Evolutionary conservation across 2,888 invertebrate genomes (phyloP).

Genomic region (Philopedon plagiatum): DNA sequence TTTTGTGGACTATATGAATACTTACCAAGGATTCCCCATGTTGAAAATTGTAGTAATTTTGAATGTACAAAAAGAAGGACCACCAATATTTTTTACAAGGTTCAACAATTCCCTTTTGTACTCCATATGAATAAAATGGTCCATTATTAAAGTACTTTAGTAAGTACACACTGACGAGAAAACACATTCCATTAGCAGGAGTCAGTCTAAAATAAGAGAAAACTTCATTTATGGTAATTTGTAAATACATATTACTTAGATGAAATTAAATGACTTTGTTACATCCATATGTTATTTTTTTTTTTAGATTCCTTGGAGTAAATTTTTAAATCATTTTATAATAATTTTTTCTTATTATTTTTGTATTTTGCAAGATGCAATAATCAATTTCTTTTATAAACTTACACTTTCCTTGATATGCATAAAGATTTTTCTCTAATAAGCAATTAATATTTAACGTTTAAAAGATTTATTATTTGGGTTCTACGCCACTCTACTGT

Average conservation of each 20-base stretch:
- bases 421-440: too few relatives aligned
- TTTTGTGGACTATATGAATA: neutral
- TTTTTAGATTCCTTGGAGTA: too few relatives aligned
- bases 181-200: slow-evolving; percentile 37
- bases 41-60: slow-evolving; percentile 63
- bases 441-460: too few relatives aligned
- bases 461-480: too few relatives aligned
- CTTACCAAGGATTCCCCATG: slow-evolving; percentile 38
- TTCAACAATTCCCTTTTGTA: slow-evolving; percentile 29
- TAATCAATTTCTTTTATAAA: too few relatives aligned
- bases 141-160: slow-evolving; percentile 35
- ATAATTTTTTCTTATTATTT: too few relatives aligned
- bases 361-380: too few relatives aligned
- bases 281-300: too few relatives aligned
- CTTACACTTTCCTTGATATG: too few relatives aligned
- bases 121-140: slow-evolving; percentile 36
- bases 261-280: too few relatives aligned
- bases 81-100: slow-evolving; percentile 65
- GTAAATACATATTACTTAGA: neutral
- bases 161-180: slow-evolving; percentile 28
- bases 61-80: slow-evolving; percentile 66
- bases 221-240: neutral
- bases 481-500: too few relatives aligned
- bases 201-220: slow-evolving; percentile 31
- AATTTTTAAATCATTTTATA: too few relatives aligned